Evolutionary conservation across 2,113 vertebrate species (phyloP), one percentile per base, ranked within the genome.

Genomic region (Acanthisitta chloris): DNA sequence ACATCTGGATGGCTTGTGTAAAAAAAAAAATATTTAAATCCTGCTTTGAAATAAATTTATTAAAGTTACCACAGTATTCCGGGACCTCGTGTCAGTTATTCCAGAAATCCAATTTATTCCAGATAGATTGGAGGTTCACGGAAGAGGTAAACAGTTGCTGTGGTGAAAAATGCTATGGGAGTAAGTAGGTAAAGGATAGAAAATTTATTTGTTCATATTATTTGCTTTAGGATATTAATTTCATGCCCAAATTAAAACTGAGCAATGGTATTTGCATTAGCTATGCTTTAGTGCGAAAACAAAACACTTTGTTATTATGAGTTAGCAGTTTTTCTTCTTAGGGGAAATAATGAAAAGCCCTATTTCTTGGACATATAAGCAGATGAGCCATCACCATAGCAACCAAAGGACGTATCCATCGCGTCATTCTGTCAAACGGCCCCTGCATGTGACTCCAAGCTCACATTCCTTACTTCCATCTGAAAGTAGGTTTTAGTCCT

Each of bases 351-450:
- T 93, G 89, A 95, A 94, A 96, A 94, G 73, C 81, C 83, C 86
- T 96, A 59, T 92, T 96, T 97, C 95, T 96, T 96, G 92, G 92
- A 96, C 79, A 66, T 95, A 91, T 92, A 97, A 96, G 95, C 92
- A 96, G 96, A 96, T 96, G 96, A 97, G 51, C 95, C 19, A 13
- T 97, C 77, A n/a, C 96, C 93, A 97, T 96, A 76, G 96, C 92
- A 97, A 96, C 95, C 1, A 2, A 95, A 93, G 74, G 72, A 96
- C 76, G 84, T 96, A 83, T 92, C 86, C 57, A 61, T 83, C 6
- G 25, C 90, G 88, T 97, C 96, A 96, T 55, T 84, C 92, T 96
- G 92, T 93, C 95, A 93, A 95, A 89, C 14, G 38, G 90, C 58
- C 81, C 33, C 69, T 93, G 81, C 96, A 97, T 89, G 96, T 96